Base-by-base conservation (phyloP, 1,140 invertebrate species). In the Drosophila leontia region DNA sequence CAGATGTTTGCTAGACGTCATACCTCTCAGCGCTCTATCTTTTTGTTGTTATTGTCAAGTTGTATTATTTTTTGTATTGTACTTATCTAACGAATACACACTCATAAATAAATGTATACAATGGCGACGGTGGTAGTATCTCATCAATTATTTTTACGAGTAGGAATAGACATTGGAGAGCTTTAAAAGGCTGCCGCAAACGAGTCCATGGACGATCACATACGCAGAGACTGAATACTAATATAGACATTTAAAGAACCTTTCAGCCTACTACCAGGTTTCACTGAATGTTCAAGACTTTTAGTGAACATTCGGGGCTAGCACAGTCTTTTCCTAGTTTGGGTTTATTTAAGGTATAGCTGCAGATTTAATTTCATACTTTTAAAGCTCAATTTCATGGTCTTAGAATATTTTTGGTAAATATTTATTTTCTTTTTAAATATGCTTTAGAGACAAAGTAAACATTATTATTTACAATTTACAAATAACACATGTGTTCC, bases 131-230 rank as follows among this genome's bases (percentile, higher is more conserved):
- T 61, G 19, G 57, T 50, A 59, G 42, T 78, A 77, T 78, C 74
- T 78, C 75, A 78, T 78, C 74, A 78, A 78, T 78, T 78, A 78
- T 78, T 78, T 78, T 77, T n/a, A 26, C 69, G 32, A 59, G 35
- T 59, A 23, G 19, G 19, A 68, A 47, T 68, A 56, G 63, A 48
- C 56, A 78, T 55, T 78, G 37, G 42, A 58, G 57, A 61, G 75
- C 63, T 57, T 78, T 77, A 78, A 69, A 78, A 77, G 63, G 64
- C 48, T 44, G 64, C 42, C 47, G 12, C 35, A 29, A 71, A 35
- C 26, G 32, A 26, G 35, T 48, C 34, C 42, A 56, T 39, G 37
- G 55, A 37, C 53, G 34, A 29, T 44, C 39, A 50, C n/a, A 51
- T 8, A 17, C 32, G 57, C 17, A 13, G 3, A 5, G 15, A 23